A percentile compares a stretch with the other conserved stretches of the same genome.
These are phyloP conservation scores for Himalopsyche kuldschensis DNA, from an alignment of 2,888 invertebrate genomes.

Conservation along the genomic window DNA sequence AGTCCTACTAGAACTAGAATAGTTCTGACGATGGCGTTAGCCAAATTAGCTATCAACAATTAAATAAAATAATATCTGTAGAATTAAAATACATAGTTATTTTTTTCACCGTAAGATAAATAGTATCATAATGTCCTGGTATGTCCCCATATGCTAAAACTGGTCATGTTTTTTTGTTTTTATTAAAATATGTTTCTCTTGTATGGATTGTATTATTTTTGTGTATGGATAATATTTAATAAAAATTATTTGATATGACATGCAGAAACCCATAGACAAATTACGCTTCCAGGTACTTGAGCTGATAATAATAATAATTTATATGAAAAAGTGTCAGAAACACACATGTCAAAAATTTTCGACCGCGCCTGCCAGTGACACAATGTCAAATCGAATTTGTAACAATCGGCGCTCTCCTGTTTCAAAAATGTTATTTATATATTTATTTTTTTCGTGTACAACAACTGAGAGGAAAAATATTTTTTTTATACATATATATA, in stretches of 20 bases:
- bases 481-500: not conserved
- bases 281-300: not conserved
- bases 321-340: not conserved
- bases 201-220: too few species aligned
- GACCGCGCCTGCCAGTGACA: not conserved
- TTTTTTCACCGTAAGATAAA: too few species aligned
- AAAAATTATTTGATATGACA: not conserved
- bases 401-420: not conserved
- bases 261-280: not conserved
- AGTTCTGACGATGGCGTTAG: too few species aligned
- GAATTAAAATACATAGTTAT: too few species aligned
- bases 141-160: too few species aligned
- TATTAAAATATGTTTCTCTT: too few species aligned
- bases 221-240: too few species aligned
- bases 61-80: too few species aligned
- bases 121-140: too few species aligned
- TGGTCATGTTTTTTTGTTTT: too few species aligned
- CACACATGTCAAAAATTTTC: not conserved
- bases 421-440: not conserved
- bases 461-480: not conserved
- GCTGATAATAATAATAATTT: not conserved
- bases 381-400: slow-evolving; percentile 1
- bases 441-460: not conserved
- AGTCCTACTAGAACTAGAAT: too few species aligned
- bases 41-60: too few species aligned